Evolutionary conservation across 2,113 vertebrate genomes (phyloP).

Genomic region (Puffinus mauretanicus): DNA sequence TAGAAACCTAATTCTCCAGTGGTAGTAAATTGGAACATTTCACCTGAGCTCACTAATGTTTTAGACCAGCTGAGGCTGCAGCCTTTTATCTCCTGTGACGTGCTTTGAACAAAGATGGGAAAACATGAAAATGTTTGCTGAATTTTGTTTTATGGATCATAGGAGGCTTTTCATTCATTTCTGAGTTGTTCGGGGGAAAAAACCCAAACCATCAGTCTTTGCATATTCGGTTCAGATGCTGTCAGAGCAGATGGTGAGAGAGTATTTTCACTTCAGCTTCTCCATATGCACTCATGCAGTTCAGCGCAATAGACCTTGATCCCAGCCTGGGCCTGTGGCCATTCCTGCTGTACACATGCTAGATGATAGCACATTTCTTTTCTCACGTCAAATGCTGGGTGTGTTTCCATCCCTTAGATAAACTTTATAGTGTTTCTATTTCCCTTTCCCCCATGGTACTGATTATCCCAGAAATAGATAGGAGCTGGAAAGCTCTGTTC

Average conservation of each 20-base stretch:
- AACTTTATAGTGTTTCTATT: conserved; percentile 11
- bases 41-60: not conserved
- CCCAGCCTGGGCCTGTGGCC: not conserved
- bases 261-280: not conserved
- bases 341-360: not conserved
- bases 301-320: not conserved
- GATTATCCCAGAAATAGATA: conserved; percentile 50
- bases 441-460: conserved; percentile 23
- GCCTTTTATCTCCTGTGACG: not conserved
- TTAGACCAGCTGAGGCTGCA: not conserved
- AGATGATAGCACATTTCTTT: not conserved
- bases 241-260: not conserved
- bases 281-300: not conserved
- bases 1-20: not conserved
- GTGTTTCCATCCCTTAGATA: conserved; percentile 37
- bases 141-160: not conserved
- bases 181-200: not conserved
- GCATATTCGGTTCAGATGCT: not conserved
- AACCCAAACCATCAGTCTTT: not conserved
- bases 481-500: not conserved
- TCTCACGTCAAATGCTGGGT: not conserved
- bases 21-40: not conserved
- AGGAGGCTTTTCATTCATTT: not conserved
- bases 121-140: not conserved
- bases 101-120: not conserved